phyloP scores from a whole-genome alignment of 1,140 invertebrate species.

The Andrena cerasifolii region DNA sequence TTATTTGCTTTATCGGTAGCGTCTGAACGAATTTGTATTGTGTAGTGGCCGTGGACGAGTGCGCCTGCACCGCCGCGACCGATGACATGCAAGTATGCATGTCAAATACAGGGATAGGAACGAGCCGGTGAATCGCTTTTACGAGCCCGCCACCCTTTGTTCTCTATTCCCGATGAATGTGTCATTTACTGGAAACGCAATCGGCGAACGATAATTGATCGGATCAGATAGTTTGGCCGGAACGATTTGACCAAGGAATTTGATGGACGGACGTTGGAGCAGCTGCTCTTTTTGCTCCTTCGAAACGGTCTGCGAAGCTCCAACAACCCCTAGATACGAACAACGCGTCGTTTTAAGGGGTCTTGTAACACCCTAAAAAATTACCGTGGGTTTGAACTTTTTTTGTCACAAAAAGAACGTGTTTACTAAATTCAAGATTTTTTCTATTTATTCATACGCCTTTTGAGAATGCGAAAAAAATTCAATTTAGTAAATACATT shows the following conservation, averaged over 20 bases:
- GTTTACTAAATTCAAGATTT: no score
- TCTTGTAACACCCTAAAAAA: no score
- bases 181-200: constrained; percentile 55
- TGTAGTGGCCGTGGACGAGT: constrained; percentile 5
- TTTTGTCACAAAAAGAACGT: no score
- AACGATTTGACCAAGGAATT: neutral
- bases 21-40: constrained; percentile 43
- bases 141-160: constrained; percentile 18
- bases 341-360: no score
- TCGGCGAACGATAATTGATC: constrained; percentile 37
- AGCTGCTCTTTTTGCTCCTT: no score
- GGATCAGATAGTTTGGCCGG: neutral
- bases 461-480: no score
- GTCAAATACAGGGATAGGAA: constrained; percentile 55
- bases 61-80: constrained; percentile 12
- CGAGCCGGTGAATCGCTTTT: constrained; percentile 50
- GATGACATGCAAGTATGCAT: constrained; percentile 49
- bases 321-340: no score
- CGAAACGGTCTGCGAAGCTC: no score
- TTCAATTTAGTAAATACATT: no score
- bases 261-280: neutral
- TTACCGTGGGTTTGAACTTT: no score
- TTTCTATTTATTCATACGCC: no score
- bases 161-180: constrained; percentile 23
- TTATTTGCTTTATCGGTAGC: constrained; percentile 59